Conservation (phyloP, 2,113 vertebrate genomes). For the Danionella cerebrum region DNA sequence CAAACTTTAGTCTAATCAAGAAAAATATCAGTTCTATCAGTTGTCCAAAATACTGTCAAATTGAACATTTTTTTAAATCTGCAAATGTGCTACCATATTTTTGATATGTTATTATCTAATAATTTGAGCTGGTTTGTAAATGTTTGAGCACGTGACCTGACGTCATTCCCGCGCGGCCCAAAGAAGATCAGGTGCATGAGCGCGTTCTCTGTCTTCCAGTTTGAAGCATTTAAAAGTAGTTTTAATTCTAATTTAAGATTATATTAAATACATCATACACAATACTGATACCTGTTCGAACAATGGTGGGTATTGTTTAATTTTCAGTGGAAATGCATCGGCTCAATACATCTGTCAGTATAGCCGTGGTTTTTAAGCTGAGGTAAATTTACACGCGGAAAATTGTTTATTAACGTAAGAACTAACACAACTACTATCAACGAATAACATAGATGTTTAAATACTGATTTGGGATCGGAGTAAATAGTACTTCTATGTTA, state of each 20-base stretch:
- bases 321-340: not conserved
- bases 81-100: no score
- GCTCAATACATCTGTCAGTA: not conserved
- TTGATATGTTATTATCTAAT: no score
- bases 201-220: not conserved
- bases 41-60: not conserved
- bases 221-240: not conserved
- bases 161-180: not conserved
- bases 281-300: not conserved
- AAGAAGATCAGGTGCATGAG: not conserved
- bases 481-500: no score
- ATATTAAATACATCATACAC: not conserved
- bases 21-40: no score
- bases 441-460: not conserved
- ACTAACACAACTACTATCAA: not conserved
- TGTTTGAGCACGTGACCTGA: not conserved
- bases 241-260: not conserved
- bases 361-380: constrained; percentile 5
- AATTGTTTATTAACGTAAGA: not conserved
- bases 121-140: no score
- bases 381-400: not conserved
- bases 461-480: not conserved
- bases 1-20: no score
- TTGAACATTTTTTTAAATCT: not conserved
- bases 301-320: no score